These are phyloP conservation scores for Leuciscus waleckii DNA, from an alignment of 2,797 vertebrate genomes.

Conservation along the genomic window DNA sequence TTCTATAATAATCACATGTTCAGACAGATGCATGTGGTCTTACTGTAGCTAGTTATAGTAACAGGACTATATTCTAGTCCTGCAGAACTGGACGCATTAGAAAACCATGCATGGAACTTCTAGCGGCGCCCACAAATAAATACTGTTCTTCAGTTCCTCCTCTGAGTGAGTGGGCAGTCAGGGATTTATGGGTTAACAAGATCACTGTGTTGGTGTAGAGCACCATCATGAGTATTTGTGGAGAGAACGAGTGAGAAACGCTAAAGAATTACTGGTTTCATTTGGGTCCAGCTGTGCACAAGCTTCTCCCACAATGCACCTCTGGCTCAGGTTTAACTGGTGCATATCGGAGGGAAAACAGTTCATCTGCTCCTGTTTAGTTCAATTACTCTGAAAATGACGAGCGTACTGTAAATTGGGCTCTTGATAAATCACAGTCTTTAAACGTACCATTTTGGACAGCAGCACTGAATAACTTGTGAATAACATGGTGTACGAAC, in stretches of 20 bases:
- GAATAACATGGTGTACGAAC: too few species aligned
- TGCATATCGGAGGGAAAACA: background rate
- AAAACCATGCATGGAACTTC: background rate
- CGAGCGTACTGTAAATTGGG: background rate
- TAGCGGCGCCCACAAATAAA: background rate
- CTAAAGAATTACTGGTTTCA: background rate
- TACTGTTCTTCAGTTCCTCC: background rate
- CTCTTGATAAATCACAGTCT: background rate
- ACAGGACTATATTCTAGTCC: slow-evolving; percentile 1
- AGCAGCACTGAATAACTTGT: too few species aligned
- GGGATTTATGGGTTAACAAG: background rate
- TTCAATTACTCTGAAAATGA: background rate
- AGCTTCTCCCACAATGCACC: background rate
- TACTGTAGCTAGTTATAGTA: slow-evolving; percentile 18
- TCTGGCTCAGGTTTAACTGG: background rate
- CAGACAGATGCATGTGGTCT: slow-evolving; percentile 1
- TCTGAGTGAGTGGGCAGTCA: background rate
- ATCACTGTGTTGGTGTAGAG: background rate
- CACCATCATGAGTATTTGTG: background rate
- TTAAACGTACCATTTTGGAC: too few species aligned
- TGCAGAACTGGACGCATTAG: background rate
- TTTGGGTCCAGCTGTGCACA: background rate
- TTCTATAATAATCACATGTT: background rate
- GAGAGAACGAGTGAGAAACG: background rate
- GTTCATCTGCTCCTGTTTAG: background rate